Base-by-base conservation (phyloP, 2,888 invertebrate species). In the Tribolium freemani region DNA sequence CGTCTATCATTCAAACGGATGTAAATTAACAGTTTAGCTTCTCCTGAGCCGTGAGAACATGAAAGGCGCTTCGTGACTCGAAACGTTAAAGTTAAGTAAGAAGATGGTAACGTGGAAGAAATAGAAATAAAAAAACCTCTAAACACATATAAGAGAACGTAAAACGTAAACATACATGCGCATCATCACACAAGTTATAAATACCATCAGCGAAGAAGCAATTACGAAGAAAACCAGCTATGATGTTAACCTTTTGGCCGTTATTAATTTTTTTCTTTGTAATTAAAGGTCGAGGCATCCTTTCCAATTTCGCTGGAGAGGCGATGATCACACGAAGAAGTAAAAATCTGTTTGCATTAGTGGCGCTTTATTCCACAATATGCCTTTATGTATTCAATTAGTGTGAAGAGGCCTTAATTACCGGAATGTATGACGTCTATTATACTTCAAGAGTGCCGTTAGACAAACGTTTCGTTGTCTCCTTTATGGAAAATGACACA, bases 51-150 rank as follows among this genome's bases (percentile, higher is more conserved):
- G 72, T 72, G 72, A 72, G 72, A 72, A 72, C 72, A 38, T 38
- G 61, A 58, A 60, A 67, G 72, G 63, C 61, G 63, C 61, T 72
- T 72, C 72, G 72, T 72, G 72, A 72, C 72, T 72, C 26, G 48
- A 56, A 67, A 56, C 56, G 57, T 50, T 67, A 54, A 67, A 63
- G 10, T 56, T 63, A 44, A 69, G 51, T 44, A 69, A 69, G 67
- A 70, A 70, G 66, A 66, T 53, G 53, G 31, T 48, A n/a, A 16
- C 16, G 16, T 16, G 16, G 16, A 16, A 48, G 16, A 48, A 38
- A 10, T 11, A 48, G 38, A 13, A 51, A 45, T 45, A 48, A 53
- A 60, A 60, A 60, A 61, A 54, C 30, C 11, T 38, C 38, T 48
- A 71, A 56, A 63, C 50, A 69, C 45, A 63, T 53, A 56, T 38